Percentiles rank a stretch among this genome's conserved stretches.
Conservation (phyloP, 2,113 vertebrate genomes). For the Poeciliopsis turrubarensis region DNA sequence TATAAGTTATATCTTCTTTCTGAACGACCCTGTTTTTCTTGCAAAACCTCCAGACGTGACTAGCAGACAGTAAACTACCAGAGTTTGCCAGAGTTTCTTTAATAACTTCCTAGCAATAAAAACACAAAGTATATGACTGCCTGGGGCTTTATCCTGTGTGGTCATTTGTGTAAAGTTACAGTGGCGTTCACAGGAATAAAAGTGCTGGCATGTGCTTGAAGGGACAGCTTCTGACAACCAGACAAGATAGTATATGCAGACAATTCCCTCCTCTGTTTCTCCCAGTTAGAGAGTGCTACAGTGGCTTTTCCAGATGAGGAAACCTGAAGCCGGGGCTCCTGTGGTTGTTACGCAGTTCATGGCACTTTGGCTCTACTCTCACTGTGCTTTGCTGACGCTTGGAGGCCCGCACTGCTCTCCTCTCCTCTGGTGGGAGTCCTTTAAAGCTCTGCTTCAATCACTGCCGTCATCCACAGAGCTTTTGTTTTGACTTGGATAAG, state of each 20-base stretch:
- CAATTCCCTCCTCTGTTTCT: constrained; percentile 23
- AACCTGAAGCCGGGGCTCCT: constrained; percentile 63
- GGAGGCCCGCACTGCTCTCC: constrained; percentile 20
- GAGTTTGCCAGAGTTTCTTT: constrained; percentile 1
- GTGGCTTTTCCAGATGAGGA: constrained; percentile 70
- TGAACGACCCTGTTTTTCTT: constrained; percentile 18
- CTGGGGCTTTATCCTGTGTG: constrained; percentile 12
- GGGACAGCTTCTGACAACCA: constrained; percentile 40
- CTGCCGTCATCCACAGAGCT: constrained; percentile 46
- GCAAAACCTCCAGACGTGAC: constrained; percentile 54
- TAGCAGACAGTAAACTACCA: constrained; percentile 10
- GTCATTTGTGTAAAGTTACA: constrained; percentile 25
- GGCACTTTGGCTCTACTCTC: constrained; percentile 51
- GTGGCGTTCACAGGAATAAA: constrained; percentile 18
- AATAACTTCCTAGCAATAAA: constrained; percentile 1
- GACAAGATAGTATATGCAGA: constrained; percentile 60
- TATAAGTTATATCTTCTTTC: too few relatives aligned
- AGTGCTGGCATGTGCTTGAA: constrained; percentile 23
- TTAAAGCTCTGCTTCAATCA: constrained; percentile 48
- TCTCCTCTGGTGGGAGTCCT: constrained; percentile 52
- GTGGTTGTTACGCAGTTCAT: constrained; percentile 61
- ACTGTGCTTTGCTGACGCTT: constrained; percentile 50
- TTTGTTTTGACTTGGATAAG: constrained; percentile 59
- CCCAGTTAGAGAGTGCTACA: constrained; percentile 41
- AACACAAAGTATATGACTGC: constrained; percentile 3